Evolutionary conservation across 2,888 invertebrate species (phyloP).

Genomic region (Antheraea yamamai): DNA sequence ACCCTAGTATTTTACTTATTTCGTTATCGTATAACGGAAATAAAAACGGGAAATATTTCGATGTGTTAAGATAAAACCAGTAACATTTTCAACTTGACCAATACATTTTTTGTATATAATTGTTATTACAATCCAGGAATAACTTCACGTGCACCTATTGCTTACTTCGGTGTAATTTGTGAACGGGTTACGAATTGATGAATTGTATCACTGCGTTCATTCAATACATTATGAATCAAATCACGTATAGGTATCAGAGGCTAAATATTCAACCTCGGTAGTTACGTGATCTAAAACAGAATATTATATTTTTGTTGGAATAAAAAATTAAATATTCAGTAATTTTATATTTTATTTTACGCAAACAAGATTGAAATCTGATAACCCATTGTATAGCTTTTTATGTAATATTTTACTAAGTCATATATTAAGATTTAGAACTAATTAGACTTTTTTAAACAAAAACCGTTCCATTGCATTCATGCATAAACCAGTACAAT

Average conservation of each 20-base stretch:
- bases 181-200: constrained; percentile 2
- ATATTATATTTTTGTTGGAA: constrained; percentile 28
- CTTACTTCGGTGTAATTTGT: neutral
- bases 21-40: too few relatives aligned
- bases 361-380: neutral
- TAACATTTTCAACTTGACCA: neutral
- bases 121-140: neutral
- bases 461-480: neutral
- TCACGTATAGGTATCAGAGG: constrained; percentile 54
- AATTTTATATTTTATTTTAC: neutral
- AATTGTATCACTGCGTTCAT: constrained; percentile 16
- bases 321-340: neutral
- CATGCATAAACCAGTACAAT: neutral
- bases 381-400: neutral
- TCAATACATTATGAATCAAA: constrained; percentile 36
- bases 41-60: too few relatives aligned
- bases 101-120: neutral
- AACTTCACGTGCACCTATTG: neutral
- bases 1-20: too few relatives aligned
- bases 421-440: neutral
- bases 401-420: neutral
- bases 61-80: too few relatives aligned
- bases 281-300: constrained; percentile 32
- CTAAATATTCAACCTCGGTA: constrained; percentile 57
- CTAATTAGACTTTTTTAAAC: neutral